Evolutionary conservation across 1,140 invertebrate species (phyloP), one percentile per base, ranked within the genome.

Genomic region (Belonocnema kinseyi): DNA sequence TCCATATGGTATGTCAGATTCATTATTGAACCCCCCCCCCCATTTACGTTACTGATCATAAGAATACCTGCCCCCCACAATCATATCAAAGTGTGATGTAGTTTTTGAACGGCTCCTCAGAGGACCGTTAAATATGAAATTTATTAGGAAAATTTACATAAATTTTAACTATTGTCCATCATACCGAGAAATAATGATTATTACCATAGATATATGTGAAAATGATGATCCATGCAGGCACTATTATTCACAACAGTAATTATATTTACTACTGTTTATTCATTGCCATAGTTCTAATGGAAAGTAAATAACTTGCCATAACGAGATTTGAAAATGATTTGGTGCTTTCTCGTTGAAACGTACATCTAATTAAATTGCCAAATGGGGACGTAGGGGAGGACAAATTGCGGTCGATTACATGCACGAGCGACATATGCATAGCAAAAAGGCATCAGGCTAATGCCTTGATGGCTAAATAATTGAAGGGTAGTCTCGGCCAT

Each of bases 321-420:
- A 66, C 61, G n/a, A 66, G 61, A 66, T 26, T 66, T 66, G 61
- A 66, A 66, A 66, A 66, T 66, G 61, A 66, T 66, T 66, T 66
- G 61, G 61, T 66, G 61, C 33, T 40, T 66, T 66, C 61, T 66
- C 61, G 61, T 66, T 66, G 61, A 40, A 40, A 66, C 16, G 61
- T 33, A 66, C 61, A 66, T 66, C 61, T 66, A 66, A 66, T 66
- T 66, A 66, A 66, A 66, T 66, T 40, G 61, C 26, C 61, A 46
- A 66, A 46, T 66, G 61, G 61, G 61, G 21, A 66, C 61, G 61
- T 21, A 16, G 40, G 61, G 26, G 61, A 66, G 61, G 61, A 66
- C 61, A 66, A 66, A 66, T 40, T 66, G 61, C 33, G 61, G 61
- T 66, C 61, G 61, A 66, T 66, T 66, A 66, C 61, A 66, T 66